Evolutionary conservation across 2,888 invertebrate species (phyloP), one percentile per base, ranked within the genome.

Genomic region (Pocota personata): DNA sequence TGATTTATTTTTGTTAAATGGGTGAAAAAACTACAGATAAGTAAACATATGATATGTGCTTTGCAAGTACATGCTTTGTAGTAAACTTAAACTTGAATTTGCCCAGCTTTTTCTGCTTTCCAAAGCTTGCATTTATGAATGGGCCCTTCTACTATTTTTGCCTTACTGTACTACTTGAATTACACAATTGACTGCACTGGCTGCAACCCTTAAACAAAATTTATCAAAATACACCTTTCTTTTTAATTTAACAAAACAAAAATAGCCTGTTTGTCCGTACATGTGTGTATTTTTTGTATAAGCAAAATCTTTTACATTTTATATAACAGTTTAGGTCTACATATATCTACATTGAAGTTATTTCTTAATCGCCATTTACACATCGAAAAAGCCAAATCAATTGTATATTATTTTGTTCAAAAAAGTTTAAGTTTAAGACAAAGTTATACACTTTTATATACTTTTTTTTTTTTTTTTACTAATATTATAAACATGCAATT

Each of bases 401-500:
- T 32, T 57, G 5, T n/a, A 57, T 12, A 57, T 32, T 12, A 57
- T 32, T 57, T 19, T 57, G 32, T 57, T 57, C 57, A 57, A 19
- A 32, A 14, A 35, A 19, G n/a, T 50, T 16, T 27, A 52, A 55
- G 3, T 66, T 50, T 19, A 37, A 46, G 10, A 64, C 62, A 46
- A 52, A 52, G 30, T 27, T 19, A 27, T 21, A 12, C 35, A 14
- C 16, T 12, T 40, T 12, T 14, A 35, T 55, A 16, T 67, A 30
- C 16, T 30, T 55, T 58, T 62, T 1, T 55, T 48, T 12, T 35
- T 30, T 30, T 30, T 3, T 32, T 32, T 2, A 10, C 3, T 79
- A 57, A 58, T 27, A 55, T 72, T 27, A 55, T 72, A 57, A 64
- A 71, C 58, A 69, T 52, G 37, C 50, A 66, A 24, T 62, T 80